Evolutionary conservation across 2,888 invertebrate species (phyloP).

Genomic region (Lycaena phlaeas): DNA sequence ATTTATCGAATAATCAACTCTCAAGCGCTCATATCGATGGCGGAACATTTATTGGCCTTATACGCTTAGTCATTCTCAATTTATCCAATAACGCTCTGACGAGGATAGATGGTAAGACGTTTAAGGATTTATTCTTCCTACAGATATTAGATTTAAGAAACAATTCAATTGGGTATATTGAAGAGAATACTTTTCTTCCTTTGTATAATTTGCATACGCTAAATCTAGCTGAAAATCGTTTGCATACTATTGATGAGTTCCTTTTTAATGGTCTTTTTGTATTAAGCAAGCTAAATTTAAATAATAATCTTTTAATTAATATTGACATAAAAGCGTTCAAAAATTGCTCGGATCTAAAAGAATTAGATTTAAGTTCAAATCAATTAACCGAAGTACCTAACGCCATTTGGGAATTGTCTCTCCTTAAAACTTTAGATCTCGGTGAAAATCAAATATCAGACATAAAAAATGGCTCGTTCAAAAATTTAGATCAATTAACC

Average conservation of each 20-base stretch:
- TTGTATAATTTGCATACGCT: slow-evolving; percentile 92
- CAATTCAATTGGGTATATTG: slow-evolving; percentile 89
- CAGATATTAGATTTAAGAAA: slow-evolving; percentile 90
- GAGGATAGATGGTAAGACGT: slow-evolving; percentile 86
- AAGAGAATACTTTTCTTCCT: slow-evolving; percentile 89
- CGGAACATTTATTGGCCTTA: slow-evolving; percentile 88
- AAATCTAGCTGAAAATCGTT: slow-evolving; percentile 89
- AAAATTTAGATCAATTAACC: slow-evolving; percentile 87
- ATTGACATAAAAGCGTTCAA: slow-evolving; percentile 87
- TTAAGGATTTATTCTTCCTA: slow-evolving; percentile 89
- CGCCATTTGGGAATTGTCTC: slow-evolving; percentile 84
- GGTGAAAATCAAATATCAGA: slow-evolving; percentile 92
- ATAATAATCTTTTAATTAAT: slow-evolving; percentile 85
- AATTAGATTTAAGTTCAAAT: slow-evolving; percentile 91
- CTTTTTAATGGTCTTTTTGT: slow-evolving; percentile 89
- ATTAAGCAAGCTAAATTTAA: slow-evolving; percentile 86
- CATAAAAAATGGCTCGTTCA: slow-evolving; percentile 88
- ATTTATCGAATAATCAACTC: slow-evolving; percentile 89
- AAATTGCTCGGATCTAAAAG: slow-evolving; percentile 90
- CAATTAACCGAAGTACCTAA: slow-evolving; percentile 85
- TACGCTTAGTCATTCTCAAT: slow-evolving; percentile 88
- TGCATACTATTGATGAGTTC: slow-evolving; percentile 85
- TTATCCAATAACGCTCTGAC: slow-evolving; percentile 89
- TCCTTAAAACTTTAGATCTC: slow-evolving; percentile 90
- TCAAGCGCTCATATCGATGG: slow-evolving; percentile 89